Evolutionary conservation across 2,113 vertebrate species (phyloP), one percentile per base, ranked within the genome.

Genomic region (Seriola aureovittata): DNA sequence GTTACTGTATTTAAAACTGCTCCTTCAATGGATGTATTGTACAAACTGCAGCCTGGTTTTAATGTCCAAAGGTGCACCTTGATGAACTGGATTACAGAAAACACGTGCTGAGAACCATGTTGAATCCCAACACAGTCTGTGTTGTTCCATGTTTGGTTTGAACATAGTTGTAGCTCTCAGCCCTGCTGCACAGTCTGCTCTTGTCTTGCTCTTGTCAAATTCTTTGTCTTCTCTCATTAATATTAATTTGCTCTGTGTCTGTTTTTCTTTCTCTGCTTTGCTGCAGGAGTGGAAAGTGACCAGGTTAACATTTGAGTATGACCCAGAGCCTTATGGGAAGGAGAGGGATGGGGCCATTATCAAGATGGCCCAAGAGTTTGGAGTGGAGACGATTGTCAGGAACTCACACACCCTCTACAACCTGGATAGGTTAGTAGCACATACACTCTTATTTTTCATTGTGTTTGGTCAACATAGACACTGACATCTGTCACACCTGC

Each of bases 321-420:
- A 99, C 92, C 97, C 98, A 0, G 98, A 99, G 87, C 98, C 98
- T 0, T 99, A 99, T 81, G 97, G 98, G 65, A 99, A 98, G 91
- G 98, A 99, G 81, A 94, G 98, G 32, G 98, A 99, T 48, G 96
- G 96, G 0, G 97, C 97, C 89, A 99, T 99, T 13, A 83, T 98
- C 93, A 99, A 99, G 92, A 95, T 99, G 95, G 98, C 98, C 14
- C 96, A 97, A 81, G 97, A 99, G 90, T 97, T 97, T 36, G 97
- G 97, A 0, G 98, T 99, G 91, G 97, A 99, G 86, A 97, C 98
- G 54, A 86, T 97, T 29, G 95, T 97, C 12, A 96, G 96, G 80
- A 98, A 98, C 75, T 99, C 97, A 0, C 98, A 99, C 81, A 99
- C 98, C 0, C 97, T 99, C 74, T 99, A 98, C 88, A 97, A 96